A percentile compares a stretch with the other conserved stretches of the same genome.
Conservation (phyloP, 2,888 invertebrate species). For the Agonopterix alstromeriana region DNA sequence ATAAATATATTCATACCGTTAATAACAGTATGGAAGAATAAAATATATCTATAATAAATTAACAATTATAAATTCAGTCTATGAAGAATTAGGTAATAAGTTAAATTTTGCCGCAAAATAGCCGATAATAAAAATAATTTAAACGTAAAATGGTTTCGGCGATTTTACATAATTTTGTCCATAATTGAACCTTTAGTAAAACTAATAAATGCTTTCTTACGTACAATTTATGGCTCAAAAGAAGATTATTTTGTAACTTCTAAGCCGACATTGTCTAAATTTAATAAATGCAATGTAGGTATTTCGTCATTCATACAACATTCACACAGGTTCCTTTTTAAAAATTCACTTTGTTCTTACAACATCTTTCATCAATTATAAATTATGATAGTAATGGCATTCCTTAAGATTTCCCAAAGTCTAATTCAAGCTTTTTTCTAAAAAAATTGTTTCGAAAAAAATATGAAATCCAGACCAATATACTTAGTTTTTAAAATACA, state of each 20-base stretch:
- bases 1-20: not conserved
- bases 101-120: conserved; percentile 39
- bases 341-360: no score
- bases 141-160: conserved; percentile 29
- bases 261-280: no score
- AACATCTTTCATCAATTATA: no score
- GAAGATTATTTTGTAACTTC: not conserved
- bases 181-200: conserved; percentile 1
- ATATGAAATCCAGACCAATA: no score
- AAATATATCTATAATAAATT: conserved; percentile 49
- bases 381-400: no score
- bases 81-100: conserved; percentile 8
- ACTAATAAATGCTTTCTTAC: conserved; percentile 7
- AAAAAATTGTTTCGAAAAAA: no score
- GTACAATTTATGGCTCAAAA: not conserved
- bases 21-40: conserved; percentile 19
- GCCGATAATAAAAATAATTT: conserved; percentile 25
- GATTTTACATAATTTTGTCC: conserved; percentile 40
- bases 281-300: no score
- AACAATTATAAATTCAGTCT: conserved; percentile 62
- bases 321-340: no score
- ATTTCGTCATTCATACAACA: no score
- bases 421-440: no score
- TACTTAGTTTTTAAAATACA: no score
- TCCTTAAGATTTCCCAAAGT: no score